Percentiles rank a stretch among this genome's conserved stretches.
Evolutionary conservation across 1,140 invertebrate genomes (phyloP).

Genomic region (Lasioglossum albipes): DNA sequence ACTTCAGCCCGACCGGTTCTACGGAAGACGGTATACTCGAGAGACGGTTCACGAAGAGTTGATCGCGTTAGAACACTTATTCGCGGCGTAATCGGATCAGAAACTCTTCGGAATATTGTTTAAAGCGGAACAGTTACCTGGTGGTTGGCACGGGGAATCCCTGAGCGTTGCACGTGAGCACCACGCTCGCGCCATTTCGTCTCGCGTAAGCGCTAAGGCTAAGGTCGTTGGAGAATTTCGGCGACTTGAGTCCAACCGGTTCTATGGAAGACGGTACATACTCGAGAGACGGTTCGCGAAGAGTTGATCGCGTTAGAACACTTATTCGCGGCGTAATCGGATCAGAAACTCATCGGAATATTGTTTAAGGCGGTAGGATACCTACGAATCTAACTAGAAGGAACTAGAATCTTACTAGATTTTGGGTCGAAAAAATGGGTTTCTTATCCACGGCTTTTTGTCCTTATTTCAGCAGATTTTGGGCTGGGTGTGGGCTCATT

Average conservation of each 20-base stretch:
- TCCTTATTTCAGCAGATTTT: no score
- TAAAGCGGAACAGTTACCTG: conserved; percentile 78
- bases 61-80: no score
- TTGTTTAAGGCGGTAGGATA: no score
- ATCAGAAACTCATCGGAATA: background rate
- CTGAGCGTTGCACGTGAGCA: conserved; percentile 83
- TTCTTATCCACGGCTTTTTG: no score
- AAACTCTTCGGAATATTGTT: no score
- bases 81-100: no score
- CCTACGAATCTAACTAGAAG: no score
- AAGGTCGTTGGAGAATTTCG: no score
- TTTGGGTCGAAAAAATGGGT: no score
- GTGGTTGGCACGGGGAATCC: conserved; percentile 84
- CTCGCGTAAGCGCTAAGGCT: conserved; percentile 78
- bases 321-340: background rate
- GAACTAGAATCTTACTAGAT: no score
- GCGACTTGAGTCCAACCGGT: conserved; percentile 14
- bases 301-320: background rate
- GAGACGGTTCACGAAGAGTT: no score
- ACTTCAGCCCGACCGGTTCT: conserved; percentile 86
- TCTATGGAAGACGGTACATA: conserved; percentile 81
- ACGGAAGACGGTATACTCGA: conserved; percentile 73
- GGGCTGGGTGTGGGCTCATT: no score
- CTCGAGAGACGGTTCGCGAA: background rate
- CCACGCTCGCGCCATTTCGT: conserved; percentile 76